These are phyloP conservation scores for Epinephelus moara DNA, from an alignment of 2,113 vertebrate species.

Conservation along the genomic window DNA sequence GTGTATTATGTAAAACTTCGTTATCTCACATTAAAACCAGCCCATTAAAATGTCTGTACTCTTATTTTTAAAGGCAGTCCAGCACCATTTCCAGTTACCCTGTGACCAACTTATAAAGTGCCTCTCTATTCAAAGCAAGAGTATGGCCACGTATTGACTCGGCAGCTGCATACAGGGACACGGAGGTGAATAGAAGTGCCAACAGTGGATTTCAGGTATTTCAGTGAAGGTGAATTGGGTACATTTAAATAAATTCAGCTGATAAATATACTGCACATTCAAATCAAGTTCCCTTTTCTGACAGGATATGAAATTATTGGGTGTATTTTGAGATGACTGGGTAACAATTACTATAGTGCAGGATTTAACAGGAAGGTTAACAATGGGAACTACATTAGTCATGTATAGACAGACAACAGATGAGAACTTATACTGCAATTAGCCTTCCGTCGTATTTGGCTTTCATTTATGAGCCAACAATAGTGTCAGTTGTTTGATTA, in stretches of 20 bases:
- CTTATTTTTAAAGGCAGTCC: background rate
- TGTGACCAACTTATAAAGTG: background rate
- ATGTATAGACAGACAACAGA: conserved; percentile 34
- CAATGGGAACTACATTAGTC: conserved; percentile 11
- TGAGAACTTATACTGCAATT: conserved; percentile 44
- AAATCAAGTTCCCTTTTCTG: conserved; percentile 31
- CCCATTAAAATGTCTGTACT: background rate
- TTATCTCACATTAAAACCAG: conserved; percentile 5
- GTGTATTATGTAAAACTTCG: background rate
- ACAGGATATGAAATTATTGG: conserved; percentile 10
- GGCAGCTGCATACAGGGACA: background rate
- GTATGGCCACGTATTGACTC: background rate
- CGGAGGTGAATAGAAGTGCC: background rate
- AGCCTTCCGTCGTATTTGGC: conserved; percentile 34
- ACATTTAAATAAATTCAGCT: conserved; percentile 8
- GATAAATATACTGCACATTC: background rate
- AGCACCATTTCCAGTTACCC: background rate
- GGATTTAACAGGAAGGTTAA: conserved; percentile 3
- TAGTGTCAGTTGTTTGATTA: conserved; percentile 21
- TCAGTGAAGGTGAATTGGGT: background rate
- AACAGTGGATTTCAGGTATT: background rate
- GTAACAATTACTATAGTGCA: background rate
- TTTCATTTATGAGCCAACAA: conserved; percentile 30
- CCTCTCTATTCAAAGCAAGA: background rate
- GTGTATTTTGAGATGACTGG: conserved; percentile 10